These are phyloP conservation scores for Hydrochoerus hydrochaeris DNA, from an alignment of 2,113 vertebrate genomes.

Conservation along the genomic window DNA sequence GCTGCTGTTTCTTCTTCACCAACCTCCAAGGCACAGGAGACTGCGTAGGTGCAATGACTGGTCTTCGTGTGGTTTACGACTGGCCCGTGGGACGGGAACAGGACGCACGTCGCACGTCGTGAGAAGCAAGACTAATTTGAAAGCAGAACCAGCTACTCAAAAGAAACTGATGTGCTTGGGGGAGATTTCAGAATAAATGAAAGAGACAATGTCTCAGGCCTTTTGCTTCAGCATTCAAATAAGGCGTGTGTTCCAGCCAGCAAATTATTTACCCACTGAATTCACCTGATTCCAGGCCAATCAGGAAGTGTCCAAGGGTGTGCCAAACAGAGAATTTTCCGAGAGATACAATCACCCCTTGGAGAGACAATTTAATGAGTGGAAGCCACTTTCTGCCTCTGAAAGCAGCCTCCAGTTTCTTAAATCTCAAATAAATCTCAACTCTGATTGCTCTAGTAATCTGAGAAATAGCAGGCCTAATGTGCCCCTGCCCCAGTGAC, in stretches of 20 bases:
- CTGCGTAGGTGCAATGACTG: fast-evolving
- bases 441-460: not conserved
- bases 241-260: not conserved
- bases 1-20: not conserved
- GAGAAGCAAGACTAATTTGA: not conserved
- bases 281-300: slow-evolving; percentile 15
- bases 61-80: not conserved
- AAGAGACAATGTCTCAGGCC: not conserved
- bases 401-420: slow-evolving; percentile 45
- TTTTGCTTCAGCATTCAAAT: not conserved
- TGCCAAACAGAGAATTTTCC: not conserved
- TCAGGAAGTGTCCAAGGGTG: not conserved
- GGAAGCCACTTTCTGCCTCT: not conserved
- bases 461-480: slow-evolving; percentile 39
- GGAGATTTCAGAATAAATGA: not conserved
- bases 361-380: slow-evolving; percentile 33
- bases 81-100: not conserved
- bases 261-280: not conserved
- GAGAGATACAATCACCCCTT: not conserved
- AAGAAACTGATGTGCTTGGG: not conserved
- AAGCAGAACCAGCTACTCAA: not conserved
- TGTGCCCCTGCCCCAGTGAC: not conserved
- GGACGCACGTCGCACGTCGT: fast-evolving
- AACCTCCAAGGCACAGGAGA: not conserved
- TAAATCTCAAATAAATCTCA: slow-evolving; percentile 58